Evolutionary conservation across 2,113 vertebrate genomes (phyloP).

Genomic region (Gavialis gangeticus): DNA sequence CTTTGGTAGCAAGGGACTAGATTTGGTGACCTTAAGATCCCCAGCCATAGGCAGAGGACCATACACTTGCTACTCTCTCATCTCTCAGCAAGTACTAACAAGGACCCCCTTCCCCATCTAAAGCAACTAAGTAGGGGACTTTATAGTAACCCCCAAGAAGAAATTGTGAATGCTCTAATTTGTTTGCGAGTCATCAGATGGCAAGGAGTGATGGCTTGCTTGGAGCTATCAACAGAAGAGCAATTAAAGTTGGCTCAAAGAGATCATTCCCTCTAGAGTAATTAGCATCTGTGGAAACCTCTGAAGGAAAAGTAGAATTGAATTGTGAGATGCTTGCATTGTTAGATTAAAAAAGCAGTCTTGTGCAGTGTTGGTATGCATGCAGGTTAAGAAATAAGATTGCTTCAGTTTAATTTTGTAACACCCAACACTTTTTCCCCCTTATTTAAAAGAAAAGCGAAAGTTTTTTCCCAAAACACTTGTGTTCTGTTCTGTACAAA

Average conservation of each 20-base stretch:
- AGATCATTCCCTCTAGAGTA: not conserved
- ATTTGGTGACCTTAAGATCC: too few species aligned
- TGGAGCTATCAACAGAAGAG: not conserved
- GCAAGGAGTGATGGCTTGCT: not conserved
- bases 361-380: not conserved
- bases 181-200: not conserved
- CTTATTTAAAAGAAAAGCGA: not conserved
- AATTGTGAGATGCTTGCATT: not conserved
- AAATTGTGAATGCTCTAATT: not conserved
- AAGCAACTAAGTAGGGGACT: not conserved
- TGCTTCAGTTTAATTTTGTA: not conserved
- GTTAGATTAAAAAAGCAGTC: not conserved
- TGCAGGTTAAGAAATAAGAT: not conserved
- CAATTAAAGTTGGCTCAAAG: not conserved
- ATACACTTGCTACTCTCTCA: rapidly evolving
- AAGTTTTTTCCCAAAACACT: not conserved
- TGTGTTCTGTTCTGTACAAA: not conserved
- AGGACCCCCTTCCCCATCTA: not conserved
- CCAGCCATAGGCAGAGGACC: not conserved
- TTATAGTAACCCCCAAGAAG: not conserved
- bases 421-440: not conserved
- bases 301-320: not conserved
- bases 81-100: not conserved
- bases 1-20: too few species aligned
- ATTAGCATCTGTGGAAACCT: not conserved